Evolutionary conservation across 1,140 invertebrate genomes (phyloP).

Genomic region (Stenopsyche tienmushanensis): DNA sequence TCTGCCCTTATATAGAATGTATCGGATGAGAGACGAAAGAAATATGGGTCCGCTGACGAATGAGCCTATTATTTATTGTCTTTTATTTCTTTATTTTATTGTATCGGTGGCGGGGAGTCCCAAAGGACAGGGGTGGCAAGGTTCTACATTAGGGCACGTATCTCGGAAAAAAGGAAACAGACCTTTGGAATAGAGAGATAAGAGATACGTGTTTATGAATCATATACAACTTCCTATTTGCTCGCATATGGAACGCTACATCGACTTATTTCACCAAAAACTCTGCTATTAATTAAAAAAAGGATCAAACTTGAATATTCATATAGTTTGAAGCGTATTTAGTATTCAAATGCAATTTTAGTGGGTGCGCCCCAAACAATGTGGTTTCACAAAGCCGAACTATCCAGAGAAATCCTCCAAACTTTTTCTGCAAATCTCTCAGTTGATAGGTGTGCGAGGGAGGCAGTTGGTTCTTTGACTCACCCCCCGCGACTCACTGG

Average conservation of each 20-base stretch:
- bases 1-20: slow-evolving; percentile 18
- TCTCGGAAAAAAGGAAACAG: background rate
- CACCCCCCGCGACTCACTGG: slow-evolving; percentile 9
- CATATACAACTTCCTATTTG: slow-evolving; percentile 3
- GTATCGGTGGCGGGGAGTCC: slow-evolving; percentile 31
- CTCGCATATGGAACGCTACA: slow-evolving; percentile 5
- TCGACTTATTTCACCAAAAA: background rate
- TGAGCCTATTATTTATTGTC: slow-evolving; percentile 42
- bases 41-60: slow-evolving; percentile 40
- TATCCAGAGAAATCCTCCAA: slow-evolving; percentile 16
- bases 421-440: slow-evolving; percentile 23
- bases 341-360: too few relatives aligned
- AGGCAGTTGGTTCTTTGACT: slow-evolving; percentile 6
- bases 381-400: slow-evolving; percentile 12
- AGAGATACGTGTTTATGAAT: slow-evolving; percentile 22
- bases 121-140: slow-evolving; percentile 5
- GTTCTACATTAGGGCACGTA: slow-evolving; percentile 13
- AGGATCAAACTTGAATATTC: too few relatives aligned
- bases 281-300: too few relatives aligned
- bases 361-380: slow-evolving; percentile 2
- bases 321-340: too few relatives aligned
- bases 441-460: background rate
- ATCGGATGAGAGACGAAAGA: slow-evolving; percentile 31
- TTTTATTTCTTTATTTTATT: slow-evolving; percentile 41
- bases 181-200: slow-evolving; percentile 12